Evolutionary conservation across 1,140 invertebrate species (phyloP), one percentile per base, ranked within the genome.

Genomic region (Chymomyza costata): DNA sequence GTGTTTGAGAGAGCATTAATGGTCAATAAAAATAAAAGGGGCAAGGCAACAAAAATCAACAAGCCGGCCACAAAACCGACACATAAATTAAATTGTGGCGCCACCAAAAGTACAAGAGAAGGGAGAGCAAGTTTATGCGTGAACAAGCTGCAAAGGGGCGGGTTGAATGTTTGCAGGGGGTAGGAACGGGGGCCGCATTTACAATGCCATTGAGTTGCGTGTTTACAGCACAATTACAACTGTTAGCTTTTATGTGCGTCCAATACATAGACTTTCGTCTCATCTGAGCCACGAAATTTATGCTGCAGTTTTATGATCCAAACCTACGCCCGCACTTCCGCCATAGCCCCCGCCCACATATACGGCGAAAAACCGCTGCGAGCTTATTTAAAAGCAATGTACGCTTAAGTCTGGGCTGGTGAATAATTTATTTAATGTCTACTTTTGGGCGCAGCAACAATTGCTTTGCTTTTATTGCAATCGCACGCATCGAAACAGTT

Each of bases 351-450:
- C 34, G 46, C 52, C 21, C 16, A 40, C 15, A n/a, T 13, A 14
- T 1, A 49, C 11, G 1, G 11, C 2, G 16, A 52, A 14, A 43
- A 10, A 21, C 16, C 38, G 25, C 58, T 53, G 60, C 54, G 31
- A 39, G 35, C 45, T 51, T 57, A 71, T 78, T 78, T 64, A 56
- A 78, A 70, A 65, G 65, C 61, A 43, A 16, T 35, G 43, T 40
- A 35, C 51, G 31, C 10, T 6, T 28, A 28, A 28, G 25, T 6
- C 25, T 45, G 28, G 28, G 41, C 30, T 15, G 49, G 31, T 80
- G 67, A 80, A 80, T 80, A 80, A 80, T 80, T 80, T 80, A 80
- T 80, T 80, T 78, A 80, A 80, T 80, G 73, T 73, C 64, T 73
- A 69, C 73, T 78, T 65, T 78, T 80, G 73, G 73, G 67, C 66